These are phyloP conservation scores for Drosophila rellima DNA, from an alignment of 2,888 invertebrate species.

Conservation along the genomic window DNA sequence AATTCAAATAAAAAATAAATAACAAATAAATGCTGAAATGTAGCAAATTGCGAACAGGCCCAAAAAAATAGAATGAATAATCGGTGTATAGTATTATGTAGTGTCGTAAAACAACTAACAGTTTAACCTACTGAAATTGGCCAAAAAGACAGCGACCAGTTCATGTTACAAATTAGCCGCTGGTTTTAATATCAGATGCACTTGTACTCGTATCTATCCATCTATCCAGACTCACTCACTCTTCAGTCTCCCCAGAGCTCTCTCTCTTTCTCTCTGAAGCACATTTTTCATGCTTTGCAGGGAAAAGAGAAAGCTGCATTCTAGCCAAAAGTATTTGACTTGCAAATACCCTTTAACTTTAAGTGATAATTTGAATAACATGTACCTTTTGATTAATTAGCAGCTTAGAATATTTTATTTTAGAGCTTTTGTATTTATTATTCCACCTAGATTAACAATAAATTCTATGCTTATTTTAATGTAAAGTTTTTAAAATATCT, in stretches of 20 bases:
- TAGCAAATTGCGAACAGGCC: conserved; percentile 8
- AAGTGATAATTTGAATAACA: too few species aligned
- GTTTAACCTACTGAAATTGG: conserved; percentile 19
- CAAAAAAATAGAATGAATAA: conserved; percentile 16
- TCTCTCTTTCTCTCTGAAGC: background rate
- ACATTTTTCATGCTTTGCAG: conserved; percentile 1
- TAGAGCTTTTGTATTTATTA: too few species aligned
- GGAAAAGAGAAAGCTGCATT: background rate
- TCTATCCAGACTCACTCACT: background rate
- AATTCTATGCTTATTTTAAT: too few species aligned
- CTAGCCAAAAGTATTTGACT: too few species aligned
- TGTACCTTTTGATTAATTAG: too few species aligned
- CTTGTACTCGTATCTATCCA: background rate
- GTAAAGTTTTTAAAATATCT: too few species aligned
- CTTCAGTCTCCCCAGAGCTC: background rate
- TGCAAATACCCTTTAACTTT: background rate
- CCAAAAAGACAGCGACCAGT: conserved; percentile 4
- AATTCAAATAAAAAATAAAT: conserved; percentile 13
- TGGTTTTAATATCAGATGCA: conserved; percentile 10
- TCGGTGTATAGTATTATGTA: background rate
- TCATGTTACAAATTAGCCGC: conserved; percentile 34
- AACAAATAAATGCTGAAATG: conserved; percentile 11
- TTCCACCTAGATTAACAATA: too few species aligned
- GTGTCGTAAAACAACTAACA: background rate
- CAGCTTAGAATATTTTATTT: too few species aligned